Base-by-base conservation (phyloP, 2,888 invertebrate species). In the Drosophila seclusa region DNA sequence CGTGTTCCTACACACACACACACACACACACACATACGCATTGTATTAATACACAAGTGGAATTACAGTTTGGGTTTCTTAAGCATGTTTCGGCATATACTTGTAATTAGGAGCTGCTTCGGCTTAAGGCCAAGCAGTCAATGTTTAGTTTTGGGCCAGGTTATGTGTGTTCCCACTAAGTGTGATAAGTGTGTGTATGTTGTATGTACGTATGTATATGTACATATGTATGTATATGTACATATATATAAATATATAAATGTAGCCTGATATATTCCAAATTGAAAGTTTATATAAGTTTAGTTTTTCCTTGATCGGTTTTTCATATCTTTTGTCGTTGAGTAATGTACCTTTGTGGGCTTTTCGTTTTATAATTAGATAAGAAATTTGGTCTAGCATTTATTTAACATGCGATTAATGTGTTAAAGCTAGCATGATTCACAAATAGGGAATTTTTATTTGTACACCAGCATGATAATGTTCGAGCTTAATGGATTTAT, bases 21-120 rank as follows among this genome's bases (percentile, higher is more conserved):
- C 11, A 40, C 2, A 42, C n/a, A 11, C n/a, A 42, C 42, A n/a
- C 11, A n/a, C 11, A 21, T 4, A 45, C 1, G 11, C 8, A 42
- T 54, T 59, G 68, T 89, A 89, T 87, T 87, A 87, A 89, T 84
- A 82, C 82, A 71, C 85, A 84, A 87, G 84, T 79, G 88, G 88
- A 72, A 85, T 89, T 85, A 85, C 78, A 81, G 77, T 80, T 82
- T 69, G 76, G 78, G 74, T 74, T 78, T 76, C 78, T 73, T 64
- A 80, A 74, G 74, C 59, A 75, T 73, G 63, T 73, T 71, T 68
- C 52, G 68, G 82, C 68, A 76, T 50, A 79, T 58, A 80, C 59
- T 87, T 78, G 73, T 82, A 73, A 73, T 80, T 77, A 83, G 80
- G 57, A 77, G 83, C 63, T 57, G 74, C 38, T 61, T 63, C 27